Evolutionary conservation across 2,113 vertebrate species (phyloP).

Genomic region (Paratilapia polleni): DNA sequence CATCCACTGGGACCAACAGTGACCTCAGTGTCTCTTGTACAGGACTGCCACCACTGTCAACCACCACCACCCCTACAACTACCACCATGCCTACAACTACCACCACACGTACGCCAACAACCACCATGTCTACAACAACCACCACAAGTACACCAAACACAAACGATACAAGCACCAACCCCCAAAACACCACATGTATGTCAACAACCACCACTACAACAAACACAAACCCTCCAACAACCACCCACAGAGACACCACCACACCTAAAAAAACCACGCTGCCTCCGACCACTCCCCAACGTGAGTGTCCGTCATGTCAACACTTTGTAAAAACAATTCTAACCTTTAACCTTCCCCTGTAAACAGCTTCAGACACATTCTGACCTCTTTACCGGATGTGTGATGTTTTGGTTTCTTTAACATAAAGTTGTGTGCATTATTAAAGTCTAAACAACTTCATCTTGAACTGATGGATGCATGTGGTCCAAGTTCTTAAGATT

Average conservation of each 20-base stretch:
- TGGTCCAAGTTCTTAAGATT: rapidly evolving
- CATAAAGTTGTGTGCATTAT: no score
- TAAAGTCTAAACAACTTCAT: neutral
- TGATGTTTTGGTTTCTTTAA: neutral
- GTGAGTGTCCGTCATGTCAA: neutral
- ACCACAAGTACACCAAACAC: neutral
- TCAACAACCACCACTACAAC: neutral
- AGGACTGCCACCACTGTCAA: neutral
- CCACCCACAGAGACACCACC: neutral
- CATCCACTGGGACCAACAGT: conserved; percentile 49
- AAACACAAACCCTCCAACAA: neutral
- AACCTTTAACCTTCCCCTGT: neutral
- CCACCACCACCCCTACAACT: neutral
- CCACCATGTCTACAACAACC: neutral
- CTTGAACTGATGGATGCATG: neutral
- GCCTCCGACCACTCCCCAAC: neutral
- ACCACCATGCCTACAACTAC: neutral
- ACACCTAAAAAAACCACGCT: neutral
- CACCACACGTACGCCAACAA: neutral
- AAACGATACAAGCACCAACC: neutral
- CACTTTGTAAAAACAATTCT: no score
- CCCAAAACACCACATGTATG: neutral
- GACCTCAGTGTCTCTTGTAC: conserved; percentile 49
- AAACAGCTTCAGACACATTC: neutral
- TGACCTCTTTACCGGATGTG: neutral